Conservation (phyloP, 2,113 vertebrate genomes). For the Noctilio leporinus region DNA sequence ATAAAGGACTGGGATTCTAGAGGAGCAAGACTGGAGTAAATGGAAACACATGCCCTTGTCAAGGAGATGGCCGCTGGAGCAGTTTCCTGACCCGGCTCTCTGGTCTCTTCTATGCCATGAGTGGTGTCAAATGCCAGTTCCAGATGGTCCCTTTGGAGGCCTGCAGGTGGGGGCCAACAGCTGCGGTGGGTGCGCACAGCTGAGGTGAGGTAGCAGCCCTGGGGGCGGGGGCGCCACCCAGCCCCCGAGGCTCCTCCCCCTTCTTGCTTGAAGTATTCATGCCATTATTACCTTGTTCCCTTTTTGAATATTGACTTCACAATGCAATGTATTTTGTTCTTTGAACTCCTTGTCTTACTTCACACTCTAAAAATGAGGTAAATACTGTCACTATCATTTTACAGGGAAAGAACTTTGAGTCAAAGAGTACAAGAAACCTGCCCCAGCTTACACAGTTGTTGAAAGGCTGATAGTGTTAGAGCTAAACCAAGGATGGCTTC, state of each 20-base stretch:
- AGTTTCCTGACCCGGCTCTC: background rate
- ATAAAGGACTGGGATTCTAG: background rate
- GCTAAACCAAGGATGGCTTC: background rate
- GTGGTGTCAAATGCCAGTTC: background rate
- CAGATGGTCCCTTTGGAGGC: background rate
- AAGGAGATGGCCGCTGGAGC: background rate
- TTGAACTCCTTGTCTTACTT: background rate
- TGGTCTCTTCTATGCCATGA: background rate
- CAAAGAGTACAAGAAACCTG: background rate
- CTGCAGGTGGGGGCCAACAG: background rate
- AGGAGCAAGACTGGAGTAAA: conserved; percentile 7
- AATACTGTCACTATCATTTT: background rate
- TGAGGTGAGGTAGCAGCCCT: background rate
- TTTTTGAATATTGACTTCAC: background rate
- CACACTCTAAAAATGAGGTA: background rate
- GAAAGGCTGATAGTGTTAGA: background rate
- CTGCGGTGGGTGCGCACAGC: background rate
- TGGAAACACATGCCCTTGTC: conserved; percentile 50
- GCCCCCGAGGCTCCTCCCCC: no score
- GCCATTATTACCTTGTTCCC: background rate
- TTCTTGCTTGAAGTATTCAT: background rate
- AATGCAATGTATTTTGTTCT: background rate
- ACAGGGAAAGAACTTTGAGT: background rate
- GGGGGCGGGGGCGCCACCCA: rapidly evolving
- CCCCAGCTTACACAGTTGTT: background rate